A percentile compares a stretch with the other conserved stretches of the same genome.
Evolutionary conservation across 2,797 vertebrate genomes (phyloP).

Genomic region (Meriones psammophilus): DNA sequence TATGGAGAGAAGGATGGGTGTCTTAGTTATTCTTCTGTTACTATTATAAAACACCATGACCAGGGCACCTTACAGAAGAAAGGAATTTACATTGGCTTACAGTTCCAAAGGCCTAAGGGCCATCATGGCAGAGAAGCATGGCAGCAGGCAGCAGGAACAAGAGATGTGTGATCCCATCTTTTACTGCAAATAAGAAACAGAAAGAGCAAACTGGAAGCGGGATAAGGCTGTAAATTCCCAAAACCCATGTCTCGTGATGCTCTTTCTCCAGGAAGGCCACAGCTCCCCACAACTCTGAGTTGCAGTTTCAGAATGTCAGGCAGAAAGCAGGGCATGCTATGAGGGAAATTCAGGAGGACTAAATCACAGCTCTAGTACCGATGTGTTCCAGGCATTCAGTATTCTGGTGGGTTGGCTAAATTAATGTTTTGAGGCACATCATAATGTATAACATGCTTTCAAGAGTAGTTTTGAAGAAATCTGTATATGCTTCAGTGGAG

Average conservation of each 20-base stretch:
- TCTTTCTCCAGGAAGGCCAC: background rate
- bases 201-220: background rate
- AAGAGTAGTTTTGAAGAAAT: slow-evolving; percentile 6
- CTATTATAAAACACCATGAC: background rate
- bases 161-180: background rate
- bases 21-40: background rate
- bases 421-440: background rate
- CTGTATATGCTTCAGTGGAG: background rate
- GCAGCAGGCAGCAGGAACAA: background rate
- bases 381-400: background rate
- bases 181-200: background rate
- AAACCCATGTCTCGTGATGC: background rate
- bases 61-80: too few relatives aligned
- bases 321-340: background rate
- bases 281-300: background rate
- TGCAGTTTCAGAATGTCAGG: background rate
- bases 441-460: slow-evolving; percentile 2
- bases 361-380: background rate
- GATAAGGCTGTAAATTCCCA: background rate
- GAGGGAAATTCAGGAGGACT: background rate
- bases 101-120: background rate
- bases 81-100: background rate
- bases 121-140: background rate
- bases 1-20: too few relatives aligned
- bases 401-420: background rate